Base-by-base conservation (phyloP, 53 echinoderm and acorn worm species). In the Echinometra lucunter region DNA sequence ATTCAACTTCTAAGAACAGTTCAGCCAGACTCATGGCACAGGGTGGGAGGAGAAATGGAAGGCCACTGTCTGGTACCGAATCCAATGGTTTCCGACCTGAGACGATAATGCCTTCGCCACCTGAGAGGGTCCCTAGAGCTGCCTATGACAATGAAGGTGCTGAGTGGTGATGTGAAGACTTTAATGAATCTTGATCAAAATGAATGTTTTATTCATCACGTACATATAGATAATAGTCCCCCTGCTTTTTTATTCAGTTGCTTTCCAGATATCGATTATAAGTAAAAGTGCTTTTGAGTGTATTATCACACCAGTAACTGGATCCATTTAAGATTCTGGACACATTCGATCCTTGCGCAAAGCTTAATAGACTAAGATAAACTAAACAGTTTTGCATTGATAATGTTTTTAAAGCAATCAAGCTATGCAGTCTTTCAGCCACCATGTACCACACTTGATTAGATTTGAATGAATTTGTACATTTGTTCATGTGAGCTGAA, bases 81-180 rank as follows among this genome's bases (percentile, higher is more conserved):
- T 91, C 91, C 34, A 37, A 4, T 12, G 72, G 91, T 3, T 91
- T 91, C 91, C 44, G 44, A 66, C 91, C 72, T 0, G 91, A 91
- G 17, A 66, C 45, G 10, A 28, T 91, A 16, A 37, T 19, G 42
- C 40, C 15, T 37, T 45, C 91, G 28, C 91, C 44, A 17, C 91
- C 70, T 12, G 91, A 91, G 69, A 91, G 91, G 16, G n/a, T 91
- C 1, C 91, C 69, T 9, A 91, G 91, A 42, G 91, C 69, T 19
- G 69, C 44, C 72, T 70, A 66, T 45, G 27, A 91, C 11, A 91
- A 91, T 27, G 32, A 45, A 15, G 91, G 69, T n/a, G 69, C 45
- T 45, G 53, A 89, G n/a, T 81, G 58, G 82, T 94, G 47, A 92
- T 81, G 7, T 72, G 72, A 72, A 0, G 35, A 13, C 10, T 72